phyloP scores from a whole-genome alignment of 2,888 invertebrate species.

The Abrostola triplasia region DNA sequence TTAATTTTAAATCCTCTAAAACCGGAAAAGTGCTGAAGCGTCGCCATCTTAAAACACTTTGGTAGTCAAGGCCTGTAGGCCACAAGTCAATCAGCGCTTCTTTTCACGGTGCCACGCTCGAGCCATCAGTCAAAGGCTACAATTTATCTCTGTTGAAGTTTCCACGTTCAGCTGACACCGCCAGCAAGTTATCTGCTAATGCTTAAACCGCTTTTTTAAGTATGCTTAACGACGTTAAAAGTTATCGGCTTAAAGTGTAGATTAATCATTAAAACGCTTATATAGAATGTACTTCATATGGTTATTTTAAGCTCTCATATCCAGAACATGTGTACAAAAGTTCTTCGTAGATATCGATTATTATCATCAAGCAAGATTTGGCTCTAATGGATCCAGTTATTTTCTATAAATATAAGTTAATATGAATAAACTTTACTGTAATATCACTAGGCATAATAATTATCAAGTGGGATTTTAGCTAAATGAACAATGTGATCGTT shows the following conservation, averaged over 20 bases:
- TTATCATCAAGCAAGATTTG: too few species aligned
- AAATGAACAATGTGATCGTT: background rate
- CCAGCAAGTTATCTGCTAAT: conserved; percentile 65
- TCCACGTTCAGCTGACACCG: conserved; percentile 63
- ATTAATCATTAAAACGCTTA: too few species aligned
- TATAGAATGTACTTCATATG: too few species aligned
- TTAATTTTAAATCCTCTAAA: background rate
- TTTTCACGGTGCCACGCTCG: conserved; percentile 33
- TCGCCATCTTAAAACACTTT: conserved; percentile 17
- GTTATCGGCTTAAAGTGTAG: background rate
- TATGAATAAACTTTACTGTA: too few species aligned
- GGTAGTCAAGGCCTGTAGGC: conserved; percentile 18
- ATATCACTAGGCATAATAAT: too few species aligned
- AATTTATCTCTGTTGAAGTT: conserved; percentile 68
- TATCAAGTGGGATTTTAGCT: background rate
- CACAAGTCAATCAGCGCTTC: conserved; percentile 45
- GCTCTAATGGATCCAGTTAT: too few species aligned
- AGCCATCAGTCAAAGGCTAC: conserved; percentile 55
- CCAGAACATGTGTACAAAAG: too few species aligned
- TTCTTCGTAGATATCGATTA: too few species aligned
- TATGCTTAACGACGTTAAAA: conserved; percentile 5
- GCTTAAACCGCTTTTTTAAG: conserved; percentile 45
- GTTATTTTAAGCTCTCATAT: too few species aligned
- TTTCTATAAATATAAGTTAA: too few species aligned
- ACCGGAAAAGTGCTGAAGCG: background rate